Evolutionary conservation across 2,888 invertebrate species (phyloP).

Genomic region (Polydrusus tereticollis): DNA sequence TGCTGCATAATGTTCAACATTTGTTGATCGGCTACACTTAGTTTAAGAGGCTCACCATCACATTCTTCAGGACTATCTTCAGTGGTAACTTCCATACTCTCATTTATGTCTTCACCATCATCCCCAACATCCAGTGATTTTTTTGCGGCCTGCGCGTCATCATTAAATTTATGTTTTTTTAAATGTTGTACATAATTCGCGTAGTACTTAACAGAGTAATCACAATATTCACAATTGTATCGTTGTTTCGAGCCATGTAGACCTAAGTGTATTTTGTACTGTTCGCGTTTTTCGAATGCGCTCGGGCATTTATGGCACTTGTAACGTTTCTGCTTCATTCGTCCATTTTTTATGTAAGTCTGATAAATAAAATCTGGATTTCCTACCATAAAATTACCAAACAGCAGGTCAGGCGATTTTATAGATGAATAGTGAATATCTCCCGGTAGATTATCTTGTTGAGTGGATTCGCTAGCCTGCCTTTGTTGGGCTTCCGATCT

Average conservation of each 20-base stretch:
- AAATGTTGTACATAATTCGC: slow-evolving; percentile 87
- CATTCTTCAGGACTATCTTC: slow-evolving; percentile 53
- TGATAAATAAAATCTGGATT: slow-evolving; percentile 84
- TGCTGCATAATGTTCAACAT: slow-evolving; percentile 73
- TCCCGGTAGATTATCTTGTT: slow-evolving; percentile 63
- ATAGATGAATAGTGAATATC: not conserved
- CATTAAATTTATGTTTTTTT: slow-evolving; percentile 82
- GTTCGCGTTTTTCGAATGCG: slow-evolving; percentile 87
- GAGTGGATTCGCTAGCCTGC: slow-evolving; percentile 69
- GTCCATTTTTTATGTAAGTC: slow-evolving; percentile 80
- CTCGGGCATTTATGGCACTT: slow-evolving; percentile 90
- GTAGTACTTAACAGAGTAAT: slow-evolving; percentile 89
- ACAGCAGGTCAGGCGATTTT: slow-evolving; percentile 71
- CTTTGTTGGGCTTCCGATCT: slow-evolving; percentile 72
- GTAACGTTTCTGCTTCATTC: slow-evolving; percentile 82
- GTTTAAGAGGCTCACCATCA: slow-evolving; percentile 68
- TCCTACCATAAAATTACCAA: slow-evolving; percentile 78
- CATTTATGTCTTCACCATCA: slow-evolving; percentile 64
- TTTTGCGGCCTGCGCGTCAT: slow-evolving; percentile 74
- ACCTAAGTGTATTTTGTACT: slow-evolving; percentile 85
- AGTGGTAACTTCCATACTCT: slow-evolving; percentile 55
- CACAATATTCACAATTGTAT: slow-evolving; percentile 86
- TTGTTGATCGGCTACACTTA: slow-evolving; percentile 75
- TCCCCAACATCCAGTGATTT: slow-evolving; percentile 72
- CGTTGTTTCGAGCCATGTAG: slow-evolving; percentile 87